Conservation (phyloP, 1,140 invertebrate species). For the Macrobrachium rosenbergii region DNA sequence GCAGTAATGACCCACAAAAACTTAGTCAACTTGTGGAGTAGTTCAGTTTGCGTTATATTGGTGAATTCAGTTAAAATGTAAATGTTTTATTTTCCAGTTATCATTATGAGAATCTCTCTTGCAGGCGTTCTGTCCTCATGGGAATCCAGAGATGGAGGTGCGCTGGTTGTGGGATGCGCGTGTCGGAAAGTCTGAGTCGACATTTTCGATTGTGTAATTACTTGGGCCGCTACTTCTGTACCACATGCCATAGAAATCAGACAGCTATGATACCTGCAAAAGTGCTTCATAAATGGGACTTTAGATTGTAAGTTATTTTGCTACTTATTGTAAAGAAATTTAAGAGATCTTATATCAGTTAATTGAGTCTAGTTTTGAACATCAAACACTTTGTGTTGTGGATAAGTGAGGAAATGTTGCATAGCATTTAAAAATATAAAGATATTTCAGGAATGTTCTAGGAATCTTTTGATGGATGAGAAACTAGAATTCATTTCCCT, state of each 20-base stretch:
- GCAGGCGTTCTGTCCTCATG: constrained; percentile 77
- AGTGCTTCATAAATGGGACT: constrained; percentile 83
- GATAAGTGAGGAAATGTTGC: too few relatives aligned
- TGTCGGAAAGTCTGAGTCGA: constrained; percentile 79
- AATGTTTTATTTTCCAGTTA: constrained; percentile 54
- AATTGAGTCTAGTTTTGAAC: background rate
- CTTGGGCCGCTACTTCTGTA: constrained; percentile 89
- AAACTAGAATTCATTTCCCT: too few relatives aligned
- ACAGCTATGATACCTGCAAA: constrained; percentile 82
- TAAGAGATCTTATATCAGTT: background rate
- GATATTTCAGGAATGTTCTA: too few relatives aligned
- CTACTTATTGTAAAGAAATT: constrained; percentile 14
- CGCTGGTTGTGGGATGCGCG: constrained; percentile 88
- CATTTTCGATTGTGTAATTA: constrained; percentile 88
- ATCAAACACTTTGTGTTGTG: too few relatives aligned
- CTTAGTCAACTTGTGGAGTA: too few relatives aligned
- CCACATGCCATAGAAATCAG: constrained; percentile 87
- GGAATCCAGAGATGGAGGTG: constrained; percentile 86
- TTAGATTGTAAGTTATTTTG: constrained; percentile 74
- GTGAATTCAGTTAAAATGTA: background rate
- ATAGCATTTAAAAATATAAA: too few relatives aligned
- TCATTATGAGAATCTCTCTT: constrained; percentile 67
- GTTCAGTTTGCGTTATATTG: too few relatives aligned
- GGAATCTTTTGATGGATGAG: too few relatives aligned
- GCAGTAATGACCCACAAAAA: too few relatives aligned